phyloP scores from a whole-genome alignment of 2,797 vertebrate genomes.

The Cheirogaleus major region DNA sequence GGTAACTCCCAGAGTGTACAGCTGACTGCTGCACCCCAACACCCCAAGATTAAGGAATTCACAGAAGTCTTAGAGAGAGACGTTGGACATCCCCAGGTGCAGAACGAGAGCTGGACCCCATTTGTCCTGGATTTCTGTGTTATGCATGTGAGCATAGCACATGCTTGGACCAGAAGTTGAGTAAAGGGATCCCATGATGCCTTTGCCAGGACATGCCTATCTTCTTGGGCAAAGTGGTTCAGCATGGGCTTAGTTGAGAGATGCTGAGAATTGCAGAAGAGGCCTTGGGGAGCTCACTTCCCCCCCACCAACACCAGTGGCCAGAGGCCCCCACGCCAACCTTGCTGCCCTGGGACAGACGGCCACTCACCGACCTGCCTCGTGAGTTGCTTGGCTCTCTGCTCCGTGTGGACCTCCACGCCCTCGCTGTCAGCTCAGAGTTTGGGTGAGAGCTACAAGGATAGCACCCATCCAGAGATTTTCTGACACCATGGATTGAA shows the following conservation, averaged over 20 bases:
- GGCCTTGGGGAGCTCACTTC: neutral
- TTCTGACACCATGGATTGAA: neutral
- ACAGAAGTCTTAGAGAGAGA: neutral
- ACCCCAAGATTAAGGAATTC: neutral
- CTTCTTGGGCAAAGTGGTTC: rapidly evolving
- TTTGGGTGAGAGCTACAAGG: neutral
- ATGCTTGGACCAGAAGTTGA: neutral
- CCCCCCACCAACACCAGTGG: neutral
- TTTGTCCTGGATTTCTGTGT: neutral
- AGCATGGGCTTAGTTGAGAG: rapidly evolving
- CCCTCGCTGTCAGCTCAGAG: neutral
- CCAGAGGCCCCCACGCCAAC: neutral
- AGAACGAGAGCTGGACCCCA: neutral
- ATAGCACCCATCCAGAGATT: no score
- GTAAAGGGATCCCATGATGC: neutral
- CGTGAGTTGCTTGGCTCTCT: no score
- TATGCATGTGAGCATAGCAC: neutral
- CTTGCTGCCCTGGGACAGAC: neutral
- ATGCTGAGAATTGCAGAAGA: neutral
- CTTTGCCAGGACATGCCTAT: neutral
- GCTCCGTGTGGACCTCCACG: neutral
- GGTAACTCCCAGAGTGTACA: neutral
- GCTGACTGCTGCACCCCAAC: neutral
- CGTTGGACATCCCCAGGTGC: neutral
- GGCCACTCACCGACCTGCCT: neutral